phyloP scores from a whole-genome alignment of 1,140 invertebrate genomes.

The Holcopasites calliopsidis region DNA sequence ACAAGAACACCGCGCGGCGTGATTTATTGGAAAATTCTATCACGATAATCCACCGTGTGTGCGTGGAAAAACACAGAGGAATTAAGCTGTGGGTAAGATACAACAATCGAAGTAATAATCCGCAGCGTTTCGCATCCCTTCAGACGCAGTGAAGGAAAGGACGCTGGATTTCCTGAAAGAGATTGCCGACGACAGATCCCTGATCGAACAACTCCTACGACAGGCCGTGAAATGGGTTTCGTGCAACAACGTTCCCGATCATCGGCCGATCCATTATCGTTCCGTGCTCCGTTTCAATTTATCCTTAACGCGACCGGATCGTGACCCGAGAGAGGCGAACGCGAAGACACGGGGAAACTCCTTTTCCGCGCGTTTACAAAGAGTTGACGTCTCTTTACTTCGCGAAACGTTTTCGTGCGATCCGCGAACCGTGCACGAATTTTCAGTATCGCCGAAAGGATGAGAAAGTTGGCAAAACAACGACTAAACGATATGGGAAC shows the following conservation, averaged over 20 bases:
- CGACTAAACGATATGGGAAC: too few species aligned
- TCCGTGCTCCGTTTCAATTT: background rate
- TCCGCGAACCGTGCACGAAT: background rate
- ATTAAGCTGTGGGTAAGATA: too few species aligned
- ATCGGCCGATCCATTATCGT: background rate
- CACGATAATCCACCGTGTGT: background rate
- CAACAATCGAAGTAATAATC: background rate
- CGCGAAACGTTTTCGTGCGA: background rate
- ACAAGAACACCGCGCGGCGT: background rate
- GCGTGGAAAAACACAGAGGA: background rate
- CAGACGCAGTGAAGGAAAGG: background rate
- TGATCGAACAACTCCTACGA: background rate
- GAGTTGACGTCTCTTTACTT: slow-evolving; percentile 28
- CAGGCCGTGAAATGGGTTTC: background rate
- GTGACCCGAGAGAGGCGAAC: background rate
- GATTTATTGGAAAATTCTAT: slow-evolving; percentile 8
- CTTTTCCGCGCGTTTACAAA: background rate
- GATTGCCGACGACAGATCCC: background rate
- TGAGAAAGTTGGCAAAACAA: too few species aligned
- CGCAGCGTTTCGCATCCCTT: background rate
- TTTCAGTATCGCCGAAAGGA: background rate
- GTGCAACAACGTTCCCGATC: background rate
- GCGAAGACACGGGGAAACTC: background rate
- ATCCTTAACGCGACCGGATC: too few species aligned
- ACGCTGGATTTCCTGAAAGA: background rate